Conservation (phyloP, 2,113 vertebrate genomes). For the human region DNA sequence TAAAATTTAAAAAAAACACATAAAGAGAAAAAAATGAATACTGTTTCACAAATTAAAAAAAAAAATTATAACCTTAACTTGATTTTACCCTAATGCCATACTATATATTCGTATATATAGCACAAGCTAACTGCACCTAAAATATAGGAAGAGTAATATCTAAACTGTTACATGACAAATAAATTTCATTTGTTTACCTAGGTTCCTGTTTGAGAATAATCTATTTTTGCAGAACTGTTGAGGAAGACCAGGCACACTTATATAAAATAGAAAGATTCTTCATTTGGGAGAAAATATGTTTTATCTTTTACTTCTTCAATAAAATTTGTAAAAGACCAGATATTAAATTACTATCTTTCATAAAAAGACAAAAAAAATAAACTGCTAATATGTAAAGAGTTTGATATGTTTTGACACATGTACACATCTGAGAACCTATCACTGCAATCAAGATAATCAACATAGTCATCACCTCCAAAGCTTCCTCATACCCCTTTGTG, state of each 20-base stretch:
- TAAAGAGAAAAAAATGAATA: no score
- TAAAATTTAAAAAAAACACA: no score
- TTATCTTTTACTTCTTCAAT: not conserved
- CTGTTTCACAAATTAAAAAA: no score
- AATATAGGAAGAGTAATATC: not conserved
- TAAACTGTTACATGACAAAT: not conserved
- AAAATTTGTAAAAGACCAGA: not conserved
- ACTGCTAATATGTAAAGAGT: not conserved
- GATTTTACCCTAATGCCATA: not conserved
- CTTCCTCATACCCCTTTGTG: not conserved
- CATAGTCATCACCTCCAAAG: not conserved
- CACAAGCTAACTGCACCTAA: not conserved
- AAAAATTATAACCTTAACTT: not conserved
- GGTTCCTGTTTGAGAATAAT: not conserved
- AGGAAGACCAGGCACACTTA: not conserved
- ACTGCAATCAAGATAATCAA: not conserved
- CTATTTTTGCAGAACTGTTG: not conserved
- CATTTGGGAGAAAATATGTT: not conserved
- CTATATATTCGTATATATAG: not conserved
- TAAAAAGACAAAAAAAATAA: not conserved
- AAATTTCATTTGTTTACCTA: not conserved
- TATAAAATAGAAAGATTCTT: not conserved
- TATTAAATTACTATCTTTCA: not conserved
- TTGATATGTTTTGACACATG: not conserved
- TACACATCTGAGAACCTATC: not conserved